These are phyloP conservation scores for Perithous albicinctus DNA, from an alignment of 2,888 invertebrate species.

Conservation along the genomic window DNA sequence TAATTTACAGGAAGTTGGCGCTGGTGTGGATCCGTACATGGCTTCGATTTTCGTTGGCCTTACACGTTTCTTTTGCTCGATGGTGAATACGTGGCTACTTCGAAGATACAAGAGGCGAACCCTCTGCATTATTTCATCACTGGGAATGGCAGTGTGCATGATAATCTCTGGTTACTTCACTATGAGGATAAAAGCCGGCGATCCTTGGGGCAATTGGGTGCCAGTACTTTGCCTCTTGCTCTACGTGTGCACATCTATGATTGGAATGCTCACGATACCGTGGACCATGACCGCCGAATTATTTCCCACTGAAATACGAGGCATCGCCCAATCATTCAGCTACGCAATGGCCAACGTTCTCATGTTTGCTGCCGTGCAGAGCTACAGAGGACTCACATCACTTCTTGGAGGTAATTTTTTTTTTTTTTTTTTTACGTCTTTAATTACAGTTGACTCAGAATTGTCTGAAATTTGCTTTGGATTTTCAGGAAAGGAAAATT, in stretches of 20 bases:
- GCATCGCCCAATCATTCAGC: conserved; percentile 87
- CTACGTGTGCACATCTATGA: conserved; percentile 87
- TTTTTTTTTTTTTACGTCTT: too few species aligned
- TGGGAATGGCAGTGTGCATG: conserved; percentile 87
- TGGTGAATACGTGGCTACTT: conserved; percentile 86
- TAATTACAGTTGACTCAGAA: conserved; percentile 7
- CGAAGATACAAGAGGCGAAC: conserved; percentile 86
- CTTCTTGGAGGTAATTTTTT: conserved; percentile 81
- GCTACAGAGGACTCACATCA: conserved; percentile 82
- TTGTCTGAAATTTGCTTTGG: not conserved
- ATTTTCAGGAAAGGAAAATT: not conserved
- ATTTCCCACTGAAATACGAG: conserved; percentile 87
- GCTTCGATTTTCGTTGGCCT: conserved; percentile 87
- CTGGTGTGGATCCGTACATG: conserved; percentile 85
- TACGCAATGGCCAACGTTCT: conserved; percentile 87
- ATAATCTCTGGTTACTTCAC: conserved; percentile 86
- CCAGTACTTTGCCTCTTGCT: conserved; percentile 86
- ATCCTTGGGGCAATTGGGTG: conserved; percentile 81
- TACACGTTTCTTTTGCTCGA: conserved; percentile 87
- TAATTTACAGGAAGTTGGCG: conserved; percentile 85
- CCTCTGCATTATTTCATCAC: conserved; percentile 85
- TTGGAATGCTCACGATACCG: conserved; percentile 87
- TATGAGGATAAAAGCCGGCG: conserved; percentile 83
- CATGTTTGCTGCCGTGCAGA: conserved; percentile 87
- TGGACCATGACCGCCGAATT: conserved; percentile 89